A percentile compares a stretch with the other conserved stretches of the same genome.
Conservation (phyloP, 2,797 vertebrate species). For the Sarcoramphus papa region DNA sequence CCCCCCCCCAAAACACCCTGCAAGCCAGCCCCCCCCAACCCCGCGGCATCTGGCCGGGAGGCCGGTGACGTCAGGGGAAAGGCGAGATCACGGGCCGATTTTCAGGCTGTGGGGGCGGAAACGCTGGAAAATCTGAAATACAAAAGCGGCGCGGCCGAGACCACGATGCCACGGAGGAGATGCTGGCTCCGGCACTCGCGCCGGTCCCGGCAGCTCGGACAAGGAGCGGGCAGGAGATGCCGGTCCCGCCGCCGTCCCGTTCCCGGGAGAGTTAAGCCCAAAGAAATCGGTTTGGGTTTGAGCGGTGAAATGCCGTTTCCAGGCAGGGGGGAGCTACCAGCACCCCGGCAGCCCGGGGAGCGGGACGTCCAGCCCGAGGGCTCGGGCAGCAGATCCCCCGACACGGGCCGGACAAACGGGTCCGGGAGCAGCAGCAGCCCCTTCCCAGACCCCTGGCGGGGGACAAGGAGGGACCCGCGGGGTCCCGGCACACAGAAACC, state of each 20-base stretch:
- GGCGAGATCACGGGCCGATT: neutral
- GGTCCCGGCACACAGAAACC: neutral
- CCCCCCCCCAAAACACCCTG: neutral
- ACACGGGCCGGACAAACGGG: neutral
- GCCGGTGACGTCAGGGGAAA: neutral
- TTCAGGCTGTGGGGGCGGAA: neutral
- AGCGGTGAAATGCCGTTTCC: neutral
- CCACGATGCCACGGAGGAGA: neutral
- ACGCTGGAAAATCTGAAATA: neutral
- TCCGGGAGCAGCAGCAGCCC: neutral
- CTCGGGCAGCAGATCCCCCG: neutral
- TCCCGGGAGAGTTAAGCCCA: neutral
- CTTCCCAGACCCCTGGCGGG: neutral
- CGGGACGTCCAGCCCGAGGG: neutral
- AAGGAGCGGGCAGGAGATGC: neutral
- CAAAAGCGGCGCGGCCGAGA: neutral
- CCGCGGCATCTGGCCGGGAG: neutral
- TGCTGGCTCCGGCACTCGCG: too few species aligned
- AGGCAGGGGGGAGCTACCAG: neutral
- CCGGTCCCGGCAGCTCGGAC: neutral
- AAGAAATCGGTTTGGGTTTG: neutral
- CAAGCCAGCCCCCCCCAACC: neutral
- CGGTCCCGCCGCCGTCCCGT: fast-evolving
- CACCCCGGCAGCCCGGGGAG: neutral
- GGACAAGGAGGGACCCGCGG: neutral